phyloP scores from a whole-genome alignment of 2,888 invertebrate species.

The Orchesella flavescens region DNA sequence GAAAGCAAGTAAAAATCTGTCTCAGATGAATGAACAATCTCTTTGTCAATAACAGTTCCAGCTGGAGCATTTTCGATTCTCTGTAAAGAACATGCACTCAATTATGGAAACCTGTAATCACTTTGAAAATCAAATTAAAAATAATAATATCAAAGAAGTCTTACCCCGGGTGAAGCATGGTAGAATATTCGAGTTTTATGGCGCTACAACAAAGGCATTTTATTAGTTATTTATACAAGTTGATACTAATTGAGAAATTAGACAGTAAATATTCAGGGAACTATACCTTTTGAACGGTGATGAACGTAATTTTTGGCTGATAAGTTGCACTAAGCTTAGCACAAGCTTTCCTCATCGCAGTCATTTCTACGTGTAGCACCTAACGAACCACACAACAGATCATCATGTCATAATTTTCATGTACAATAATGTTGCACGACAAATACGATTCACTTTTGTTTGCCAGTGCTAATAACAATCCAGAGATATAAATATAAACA shows the following conservation, averaged over 20 bases:
- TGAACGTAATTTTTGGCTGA: slow-evolving; percentile 78
- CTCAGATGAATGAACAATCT: slow-evolving; percentile 76
- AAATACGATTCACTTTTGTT: too few relatives aligned
- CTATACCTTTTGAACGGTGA: slow-evolving; percentile 78
- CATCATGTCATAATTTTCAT: not conserved
- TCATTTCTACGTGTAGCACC: slow-evolving; percentile 72
- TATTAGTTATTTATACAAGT: not conserved
- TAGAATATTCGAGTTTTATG: slow-evolving; percentile 77
- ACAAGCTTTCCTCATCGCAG: slow-evolving; percentile 76
- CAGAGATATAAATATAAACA: too few relatives aligned
- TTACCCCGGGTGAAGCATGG: slow-evolving; percentile 77
- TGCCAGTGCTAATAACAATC: too few relatives aligned
- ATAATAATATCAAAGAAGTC: too few relatives aligned
- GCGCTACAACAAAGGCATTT: too few relatives aligned
- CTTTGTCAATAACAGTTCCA: slow-evolving; percentile 75
- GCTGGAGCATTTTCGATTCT: slow-evolving; percentile 75
- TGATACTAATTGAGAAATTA: not conserved
- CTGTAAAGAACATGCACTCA: too few relatives aligned
- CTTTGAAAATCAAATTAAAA: slow-evolving; percentile 58
- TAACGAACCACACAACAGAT: not conserved
- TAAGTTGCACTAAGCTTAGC: slow-evolving; percentile 75
- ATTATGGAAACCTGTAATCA: not conserved
- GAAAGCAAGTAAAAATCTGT: slow-evolving; percentile 77
- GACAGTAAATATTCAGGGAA: not conserved
- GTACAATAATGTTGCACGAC: too few relatives aligned